A percentile compares a stretch with the other conserved stretches of the same genome.
phyloP scores from a whole-genome alignment of 2,797 vertebrate genomes.

The Chromobotia macracanthus region DNA sequence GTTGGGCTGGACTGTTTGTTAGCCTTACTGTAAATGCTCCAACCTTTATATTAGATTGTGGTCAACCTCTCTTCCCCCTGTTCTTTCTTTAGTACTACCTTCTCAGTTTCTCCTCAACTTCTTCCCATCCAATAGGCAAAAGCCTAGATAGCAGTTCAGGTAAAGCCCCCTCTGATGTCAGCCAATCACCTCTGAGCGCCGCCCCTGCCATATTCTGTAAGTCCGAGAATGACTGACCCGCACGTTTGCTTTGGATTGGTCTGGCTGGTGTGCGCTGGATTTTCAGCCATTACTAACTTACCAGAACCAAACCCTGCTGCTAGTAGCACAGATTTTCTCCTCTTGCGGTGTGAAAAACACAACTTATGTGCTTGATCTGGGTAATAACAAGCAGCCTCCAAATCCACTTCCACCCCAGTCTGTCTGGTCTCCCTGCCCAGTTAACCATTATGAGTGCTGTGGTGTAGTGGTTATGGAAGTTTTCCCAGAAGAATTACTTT shows the following conservation, averaged over 20 bases:
- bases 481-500: too few species aligned
- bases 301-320: neutral
- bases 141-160: conserved; percentile 58
- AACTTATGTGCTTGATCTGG: neutral
- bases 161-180: conserved; percentile 59
- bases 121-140: conserved; percentile 54
- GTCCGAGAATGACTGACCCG: conserved; percentile 44
- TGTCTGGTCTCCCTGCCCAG: neutral
- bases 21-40: neutral
- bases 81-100: neutral
- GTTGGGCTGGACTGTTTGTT: neutral
- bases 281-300: neutral
- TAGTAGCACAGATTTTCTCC: too few species aligned
- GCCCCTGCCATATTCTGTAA: conserved; percentile 64
- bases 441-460: neutral
- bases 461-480: neutral
- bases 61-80: neutral
- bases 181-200: conserved; percentile 52
- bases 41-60: neutral
- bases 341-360: too few species aligned
- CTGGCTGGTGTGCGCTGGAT: neutral
- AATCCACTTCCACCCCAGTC: too few species aligned
- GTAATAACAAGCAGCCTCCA: too few species aligned
- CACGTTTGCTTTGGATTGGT: conserved; percentile 29
- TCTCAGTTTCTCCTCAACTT: conserved; percentile 34